These are phyloP conservation scores for Mystacides longicornis DNA, from an alignment of 2,888 invertebrate species.

Conservation along the genomic window DNA sequence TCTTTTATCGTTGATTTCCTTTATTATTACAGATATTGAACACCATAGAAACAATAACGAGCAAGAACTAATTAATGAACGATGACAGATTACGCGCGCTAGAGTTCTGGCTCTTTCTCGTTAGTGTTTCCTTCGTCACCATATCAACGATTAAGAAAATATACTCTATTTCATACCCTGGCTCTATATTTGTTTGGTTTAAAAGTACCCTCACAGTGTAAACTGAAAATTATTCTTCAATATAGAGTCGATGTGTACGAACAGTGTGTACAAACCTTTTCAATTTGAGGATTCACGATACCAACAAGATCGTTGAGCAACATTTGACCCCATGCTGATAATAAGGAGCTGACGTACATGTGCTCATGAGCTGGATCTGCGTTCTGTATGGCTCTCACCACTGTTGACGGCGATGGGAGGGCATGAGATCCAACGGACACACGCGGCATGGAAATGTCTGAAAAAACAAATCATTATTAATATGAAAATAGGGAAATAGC, in stretches of 20 bases:
- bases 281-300: constrained; percentile 48
- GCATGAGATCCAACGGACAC: constrained; percentile 47
- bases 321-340: constrained; percentile 75
- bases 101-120: no score
- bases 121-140: no score
- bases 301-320: constrained; percentile 64
- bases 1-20: no score
- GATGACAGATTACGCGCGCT: no score
- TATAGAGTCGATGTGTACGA: not conserved
- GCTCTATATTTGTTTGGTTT: no score
- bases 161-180: no score
- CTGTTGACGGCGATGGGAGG: constrained; percentile 54
- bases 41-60: no score
- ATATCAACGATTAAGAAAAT: no score
- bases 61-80: no score
- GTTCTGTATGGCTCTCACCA: constrained; percentile 50
- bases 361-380: constrained; percentile 52
- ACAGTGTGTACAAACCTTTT: not conserved
- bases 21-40: no score
- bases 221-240: not conserved
- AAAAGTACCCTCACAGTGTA: not conserved
- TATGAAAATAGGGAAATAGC: not conserved
- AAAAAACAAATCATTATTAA: no score
- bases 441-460: constrained; percentile 39
- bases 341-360: constrained; percentile 67